Evolutionary conservation across 2,797 vertebrate genomes (phyloP).

Genomic region (Scolopax rusticola): DNA sequence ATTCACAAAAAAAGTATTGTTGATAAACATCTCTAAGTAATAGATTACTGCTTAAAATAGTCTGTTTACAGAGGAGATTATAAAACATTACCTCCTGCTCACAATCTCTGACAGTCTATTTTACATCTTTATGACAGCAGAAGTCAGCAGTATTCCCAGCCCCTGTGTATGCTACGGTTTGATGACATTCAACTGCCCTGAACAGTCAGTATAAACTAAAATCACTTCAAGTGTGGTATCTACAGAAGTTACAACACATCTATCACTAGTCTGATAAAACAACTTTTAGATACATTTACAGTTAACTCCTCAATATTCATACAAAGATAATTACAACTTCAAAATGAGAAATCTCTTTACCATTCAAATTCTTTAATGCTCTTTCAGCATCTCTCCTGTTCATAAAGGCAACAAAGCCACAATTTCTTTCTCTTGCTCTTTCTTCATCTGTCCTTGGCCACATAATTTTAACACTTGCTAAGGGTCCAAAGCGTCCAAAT

Average conservation of each 20-base stretch:
- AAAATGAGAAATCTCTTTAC: conserved; percentile 75
- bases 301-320: not conserved
- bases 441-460: conserved; percentile 99
- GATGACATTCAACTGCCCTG: not conserved
- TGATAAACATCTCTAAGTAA: not conserved
- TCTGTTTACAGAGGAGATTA: not conserved
- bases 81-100: not conserved
- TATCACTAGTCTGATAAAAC: not conserved
- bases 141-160: not conserved
- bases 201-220: not conserved
- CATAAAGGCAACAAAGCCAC: conserved; percentile 99
- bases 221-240: not conserved
- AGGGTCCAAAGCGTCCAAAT: conserved; percentile 96
- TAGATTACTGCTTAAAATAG: not conserved
- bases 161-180: not conserved
- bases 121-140: not conserved
- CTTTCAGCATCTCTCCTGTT: conserved; percentile 98
- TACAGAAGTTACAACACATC: not conserved
- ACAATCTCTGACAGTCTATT: not conserved
- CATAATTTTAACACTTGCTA: conserved; percentile 99
- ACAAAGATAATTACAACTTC: not conserved
- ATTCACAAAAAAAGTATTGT: not conserved
- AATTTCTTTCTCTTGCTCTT: conserved; percentile 97
- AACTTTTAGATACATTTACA: not conserved
- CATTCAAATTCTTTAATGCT: conserved; percentile 97